A percentile compares a stretch with the other conserved stretches of the same genome.
Conservation (phyloP, 2,797 vertebrate species). For the Malurus splendens region DNA sequence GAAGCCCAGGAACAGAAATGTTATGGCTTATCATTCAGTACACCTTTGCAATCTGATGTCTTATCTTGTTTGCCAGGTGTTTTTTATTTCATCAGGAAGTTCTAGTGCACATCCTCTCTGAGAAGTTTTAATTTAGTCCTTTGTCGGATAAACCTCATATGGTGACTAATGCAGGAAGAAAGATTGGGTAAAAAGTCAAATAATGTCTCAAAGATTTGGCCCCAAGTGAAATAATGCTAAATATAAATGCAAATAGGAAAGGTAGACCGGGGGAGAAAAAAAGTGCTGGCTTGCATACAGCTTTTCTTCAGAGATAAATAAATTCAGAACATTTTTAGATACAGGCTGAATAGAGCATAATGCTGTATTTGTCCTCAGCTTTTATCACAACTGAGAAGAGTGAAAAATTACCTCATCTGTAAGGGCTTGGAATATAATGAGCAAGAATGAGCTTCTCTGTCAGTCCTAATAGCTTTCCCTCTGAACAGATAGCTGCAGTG, state of each 20-base stretch:
- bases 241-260: slow-evolving; percentile 18
- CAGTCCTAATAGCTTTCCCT: slow-evolving; percentile 10
- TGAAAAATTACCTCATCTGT: slow-evolving; percentile 43
- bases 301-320: slow-evolving; percentile 29
- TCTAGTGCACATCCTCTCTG: neutral
- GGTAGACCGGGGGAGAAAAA: neutral
- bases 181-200: neutral
- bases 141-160: neutral
- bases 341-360: neutral
- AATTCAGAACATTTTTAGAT: slow-evolving; percentile 8
- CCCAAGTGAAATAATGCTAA: neutral
- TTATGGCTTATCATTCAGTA: neutral
- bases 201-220: neutral
- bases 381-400: slow-evolving; percentile 19
- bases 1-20: neutral
- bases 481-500: neutral
- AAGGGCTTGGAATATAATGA: slow-evolving; percentile 29
- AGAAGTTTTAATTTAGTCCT: neutral
- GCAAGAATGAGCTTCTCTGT: slow-evolving; percentile 26
- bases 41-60: neutral
- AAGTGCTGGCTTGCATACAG: neutral
- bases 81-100: neutral
- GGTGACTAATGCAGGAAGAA: neutral
- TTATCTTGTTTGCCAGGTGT: neutral
- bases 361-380: slow-evolving; percentile 38